phyloP scores from a whole-genome alignment of 2,888 invertebrate genomes.

The Melinopterus prodromus region DNA sequence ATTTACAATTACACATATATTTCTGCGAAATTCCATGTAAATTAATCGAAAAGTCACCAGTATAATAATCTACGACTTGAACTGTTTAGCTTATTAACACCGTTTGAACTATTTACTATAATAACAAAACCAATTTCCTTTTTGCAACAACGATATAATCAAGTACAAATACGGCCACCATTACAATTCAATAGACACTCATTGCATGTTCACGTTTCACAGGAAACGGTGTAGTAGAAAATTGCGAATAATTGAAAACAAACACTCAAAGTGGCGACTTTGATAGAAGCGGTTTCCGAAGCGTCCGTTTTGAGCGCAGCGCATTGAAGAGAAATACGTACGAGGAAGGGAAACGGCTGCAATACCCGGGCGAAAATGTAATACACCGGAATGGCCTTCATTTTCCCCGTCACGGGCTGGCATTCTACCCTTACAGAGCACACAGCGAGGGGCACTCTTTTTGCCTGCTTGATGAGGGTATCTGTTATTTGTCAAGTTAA shows the following conservation, averaged over 20 bases:
- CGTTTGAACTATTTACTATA: too few relatives aligned
- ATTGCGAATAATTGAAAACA: background rate
- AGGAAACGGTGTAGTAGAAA: background rate
- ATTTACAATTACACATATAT: too few relatives aligned
- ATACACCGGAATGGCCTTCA: slow-evolving; percentile 4
- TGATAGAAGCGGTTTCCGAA: background rate
- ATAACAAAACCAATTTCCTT: too few relatives aligned
- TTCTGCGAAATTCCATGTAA: too few relatives aligned
- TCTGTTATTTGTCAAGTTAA: background rate
- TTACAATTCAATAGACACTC: background rate
- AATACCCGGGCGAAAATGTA: background rate
- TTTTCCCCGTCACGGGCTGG: background rate
- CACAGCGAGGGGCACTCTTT: slow-evolving; percentile 4
- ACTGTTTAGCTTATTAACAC: too few relatives aligned
- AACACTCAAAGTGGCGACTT: background rate
- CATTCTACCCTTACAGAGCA: background rate
- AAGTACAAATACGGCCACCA: background rate
- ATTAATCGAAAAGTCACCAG: too few relatives aligned
- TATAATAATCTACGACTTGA: too few relatives aligned
- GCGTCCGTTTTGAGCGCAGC: background rate
- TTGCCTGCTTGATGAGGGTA: background rate
- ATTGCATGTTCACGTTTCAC: background rate
- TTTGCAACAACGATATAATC: background rate
- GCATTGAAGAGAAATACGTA: background rate
- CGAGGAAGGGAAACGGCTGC: background rate